Evolutionary conservation across 2,888 invertebrate genomes (phyloP).

Genomic region (Hemaris fuciformis): DNA sequence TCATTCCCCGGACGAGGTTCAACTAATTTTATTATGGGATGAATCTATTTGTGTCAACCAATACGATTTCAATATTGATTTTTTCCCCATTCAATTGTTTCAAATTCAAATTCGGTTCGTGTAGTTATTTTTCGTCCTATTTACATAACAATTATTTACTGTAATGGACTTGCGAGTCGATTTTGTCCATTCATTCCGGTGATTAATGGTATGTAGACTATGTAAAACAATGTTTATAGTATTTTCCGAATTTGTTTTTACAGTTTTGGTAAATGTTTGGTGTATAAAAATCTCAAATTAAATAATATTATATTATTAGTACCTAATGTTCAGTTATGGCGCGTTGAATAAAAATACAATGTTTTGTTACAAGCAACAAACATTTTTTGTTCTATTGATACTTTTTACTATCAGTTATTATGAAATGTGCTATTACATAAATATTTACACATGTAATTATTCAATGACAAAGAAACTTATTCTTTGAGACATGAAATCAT

Average conservation of each 20-base stretch:
- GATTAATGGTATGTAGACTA: constrained; percentile 2
- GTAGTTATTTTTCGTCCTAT: constrained; percentile 1
- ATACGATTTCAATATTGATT: neutral
- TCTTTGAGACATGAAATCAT: too few species aligned
- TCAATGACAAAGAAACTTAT: too few species aligned
- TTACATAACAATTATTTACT: constrained; percentile 5
- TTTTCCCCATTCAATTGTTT: neutral
- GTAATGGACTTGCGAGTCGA: neutral
- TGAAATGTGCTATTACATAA: too few species aligned
- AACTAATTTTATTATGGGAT: too few species aligned
- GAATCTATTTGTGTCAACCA: neutral
- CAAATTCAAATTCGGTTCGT: neutral
- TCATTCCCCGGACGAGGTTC: too few species aligned
- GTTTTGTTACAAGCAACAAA: too few species aligned
- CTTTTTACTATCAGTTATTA: too few species aligned
- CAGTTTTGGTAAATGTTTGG: neutral
- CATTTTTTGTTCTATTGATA: too few species aligned
- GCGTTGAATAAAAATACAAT: too few species aligned
- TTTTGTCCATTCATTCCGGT: constrained; percentile 8
- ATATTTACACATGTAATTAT: too few species aligned
- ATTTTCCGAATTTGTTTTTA: neutral
- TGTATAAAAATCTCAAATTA: neutral
- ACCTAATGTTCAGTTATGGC: too few species aligned
- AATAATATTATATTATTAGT: too few species aligned
- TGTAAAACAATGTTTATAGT: constrained; percentile 10